These are phyloP conservation scores for Dolichopus griseipennis DNA, from an alignment of 2,888 invertebrate species.

Conservation along the genomic window DNA sequence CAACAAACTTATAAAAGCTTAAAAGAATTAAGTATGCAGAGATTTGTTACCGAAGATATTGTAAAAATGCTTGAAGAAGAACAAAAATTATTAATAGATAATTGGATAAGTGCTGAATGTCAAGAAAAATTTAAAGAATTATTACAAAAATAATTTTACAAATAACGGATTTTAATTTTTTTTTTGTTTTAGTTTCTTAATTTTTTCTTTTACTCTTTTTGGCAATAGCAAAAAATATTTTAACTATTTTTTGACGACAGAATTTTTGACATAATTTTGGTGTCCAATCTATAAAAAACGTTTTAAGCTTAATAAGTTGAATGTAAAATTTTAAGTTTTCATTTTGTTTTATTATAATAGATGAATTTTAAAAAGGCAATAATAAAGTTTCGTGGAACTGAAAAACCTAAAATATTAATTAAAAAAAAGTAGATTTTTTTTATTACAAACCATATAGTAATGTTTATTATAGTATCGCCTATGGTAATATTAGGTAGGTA, in stretches of 20 bases:
- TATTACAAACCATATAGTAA: too few relatives aligned
- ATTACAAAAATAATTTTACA: slow-evolving; percentile 15
- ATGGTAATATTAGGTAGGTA: too few relatives aligned
- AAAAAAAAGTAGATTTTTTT: too few relatives aligned
- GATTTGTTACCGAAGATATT: slow-evolving; percentile 26
- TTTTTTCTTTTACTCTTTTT: not conserved
- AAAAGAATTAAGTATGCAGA: slow-evolving; percentile 27
- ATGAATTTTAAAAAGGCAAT: not conserved
- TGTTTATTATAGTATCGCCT: too few relatives aligned
- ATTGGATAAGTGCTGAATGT: slow-evolving; percentile 37
- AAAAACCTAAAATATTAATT: not conserved
- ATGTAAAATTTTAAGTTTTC: not conserved
- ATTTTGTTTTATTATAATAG: not conserved
- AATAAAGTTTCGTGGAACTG: not conserved
- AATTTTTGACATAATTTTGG: too few relatives aligned
- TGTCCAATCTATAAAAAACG: too few relatives aligned
- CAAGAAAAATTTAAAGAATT: slow-evolving; percentile 37
- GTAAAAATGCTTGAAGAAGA: slow-evolving; percentile 33
- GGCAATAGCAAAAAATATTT: too few relatives aligned
- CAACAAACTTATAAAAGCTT: slow-evolving; percentile 39
- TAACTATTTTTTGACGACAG: too few relatives aligned
- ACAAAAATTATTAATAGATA: slow-evolving; percentile 34
- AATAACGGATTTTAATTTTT: not conserved
- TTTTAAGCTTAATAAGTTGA: too few relatives aligned
- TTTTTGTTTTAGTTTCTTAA: not conserved